Evolutionary conservation across 2,797 vertebrate genomes (phyloP), one percentile per base, ranked within the genome.

Genomic region (Galagoides demidoff): DNA sequence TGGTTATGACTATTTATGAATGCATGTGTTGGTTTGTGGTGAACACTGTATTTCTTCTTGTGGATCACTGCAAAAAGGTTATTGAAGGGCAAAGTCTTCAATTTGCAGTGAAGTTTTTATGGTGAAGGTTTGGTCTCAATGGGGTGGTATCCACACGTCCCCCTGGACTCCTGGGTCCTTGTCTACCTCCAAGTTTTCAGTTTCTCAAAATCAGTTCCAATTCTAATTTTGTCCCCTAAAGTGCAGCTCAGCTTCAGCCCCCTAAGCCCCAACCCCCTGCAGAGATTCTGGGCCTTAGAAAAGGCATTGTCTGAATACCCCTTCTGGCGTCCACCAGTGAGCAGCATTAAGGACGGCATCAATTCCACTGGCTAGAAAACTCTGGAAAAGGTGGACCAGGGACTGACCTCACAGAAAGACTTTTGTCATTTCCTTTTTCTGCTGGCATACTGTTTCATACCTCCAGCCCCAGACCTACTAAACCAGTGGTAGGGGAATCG

Each of bases 171-270:
- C 14, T 45, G 7, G 27, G 29, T 13, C 16, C 74, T 95, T 61
- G 43, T 73, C 57, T 91, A 29, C 37, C 55, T 73, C 34, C 22
- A 37, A 4, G 61, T 93, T 77, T 79, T 49, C 29, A 66, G 2
- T 79, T 83, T 94, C 77, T 86, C 81, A 68, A 78, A 77, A 88
- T 79, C 61, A 71, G 34, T 55, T 52, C n/a, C 63, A 66, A 20
- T 31, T n/a, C 20, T 57, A 37, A 61, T 61, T 79, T 25, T 71
- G 7, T 34, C 11, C 7, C 27, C n/a, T 27, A 57, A 16, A 79
- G 20, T 23, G 22, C 70, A 74, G 29, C 25, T 92, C 22, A 11
- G 9, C 19, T n/a, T 14, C 9, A 27, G 49, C 22, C 2, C 4
- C 4, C 13, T 12, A 22, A 9, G 20, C 23, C 17, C 6, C 12